A percentile compares a stretch with the other conserved stretches of the same genome.
Evolutionary conservation across 1,140 invertebrate species (phyloP).

Genomic region (Zaprionus gabonicus): DNA sequence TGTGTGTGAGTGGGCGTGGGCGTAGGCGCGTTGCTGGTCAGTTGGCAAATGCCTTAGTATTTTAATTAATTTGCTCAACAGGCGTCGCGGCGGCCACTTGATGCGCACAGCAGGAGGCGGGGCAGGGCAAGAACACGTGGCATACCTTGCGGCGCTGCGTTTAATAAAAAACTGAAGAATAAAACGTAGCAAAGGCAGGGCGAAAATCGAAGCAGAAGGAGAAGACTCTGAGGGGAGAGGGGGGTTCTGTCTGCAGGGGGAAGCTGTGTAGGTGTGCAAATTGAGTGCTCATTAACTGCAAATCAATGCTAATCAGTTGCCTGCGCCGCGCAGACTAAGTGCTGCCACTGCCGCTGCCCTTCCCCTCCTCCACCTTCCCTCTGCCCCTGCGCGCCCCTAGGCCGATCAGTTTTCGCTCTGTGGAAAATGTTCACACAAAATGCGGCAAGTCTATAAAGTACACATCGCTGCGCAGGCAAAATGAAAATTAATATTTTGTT

Average conservation of each 20-base stretch:
- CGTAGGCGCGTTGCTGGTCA: conserved; percentile 24
- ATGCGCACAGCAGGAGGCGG: conserved; percentile 5
- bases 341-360: not conserved
- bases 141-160: conserved; percentile 65
- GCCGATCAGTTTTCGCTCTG: not conserved
- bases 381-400: not conserved
- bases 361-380: not conserved
- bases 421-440: conserved; percentile 16
- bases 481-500: conserved; percentile 33
- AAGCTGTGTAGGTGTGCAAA: conserved; percentile 28
- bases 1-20: not conserved
- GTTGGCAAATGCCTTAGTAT: conserved; percentile 70
- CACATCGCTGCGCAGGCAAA: conserved; percentile 7
- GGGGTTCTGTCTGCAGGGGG: not conserved
- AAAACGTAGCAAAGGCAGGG: not conserved
- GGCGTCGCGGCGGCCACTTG: conserved; percentile 41
- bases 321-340: conserved; percentile 8
- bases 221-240: not conserved
- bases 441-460: conserved; percentile 6
- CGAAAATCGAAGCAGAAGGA: not conserved
- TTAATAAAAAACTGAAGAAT: conserved; percentile 21
- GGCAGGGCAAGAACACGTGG: conserved; percentile 38
- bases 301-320: conserved; percentile 77
- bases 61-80: conserved; percentile 80
- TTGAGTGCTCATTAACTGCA: conserved; percentile 72